Percentiles rank a stretch among this genome's conserved stretches.
Evolutionary conservation across 2,113 vertebrate genomes (phyloP).

Genomic region (Pithys albifrons): DNA sequence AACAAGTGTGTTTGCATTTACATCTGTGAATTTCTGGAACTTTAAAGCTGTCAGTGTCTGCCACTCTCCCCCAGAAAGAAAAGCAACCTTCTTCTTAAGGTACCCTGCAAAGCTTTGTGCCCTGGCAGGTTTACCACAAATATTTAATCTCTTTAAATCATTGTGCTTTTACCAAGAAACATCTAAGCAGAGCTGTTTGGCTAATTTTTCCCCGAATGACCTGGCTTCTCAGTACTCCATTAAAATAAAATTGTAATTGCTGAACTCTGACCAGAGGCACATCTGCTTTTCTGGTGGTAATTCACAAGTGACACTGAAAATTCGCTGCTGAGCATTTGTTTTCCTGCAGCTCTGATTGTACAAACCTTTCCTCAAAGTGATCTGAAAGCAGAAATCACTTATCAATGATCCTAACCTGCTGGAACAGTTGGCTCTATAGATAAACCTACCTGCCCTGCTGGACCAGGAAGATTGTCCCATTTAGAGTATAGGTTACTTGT

Average conservation of each 20-base stretch:
- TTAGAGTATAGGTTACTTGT: neutral
- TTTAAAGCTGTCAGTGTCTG: neutral
- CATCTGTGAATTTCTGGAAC: neutral
- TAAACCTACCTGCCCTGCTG: neutral
- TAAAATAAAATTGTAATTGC: neutral
- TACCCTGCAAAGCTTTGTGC: neutral
- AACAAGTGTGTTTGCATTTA: rapidly evolving
- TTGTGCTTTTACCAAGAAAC: neutral
- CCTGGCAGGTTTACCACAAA: neutral
- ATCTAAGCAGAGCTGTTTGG: neutral
- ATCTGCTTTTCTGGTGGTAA: neutral
- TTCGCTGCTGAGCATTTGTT: neutral
- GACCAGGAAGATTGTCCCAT: neutral
- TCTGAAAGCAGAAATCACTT: neutral
- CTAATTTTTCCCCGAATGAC: neutral
- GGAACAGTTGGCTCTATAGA: neutral
- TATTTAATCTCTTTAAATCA: neutral
- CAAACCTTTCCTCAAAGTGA: neutral
- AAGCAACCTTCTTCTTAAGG: neutral
- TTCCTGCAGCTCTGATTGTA: neutral
- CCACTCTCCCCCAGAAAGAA: neutral
- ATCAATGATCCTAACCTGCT: neutral
- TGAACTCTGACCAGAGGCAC: neutral
- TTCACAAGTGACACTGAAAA: neutral
- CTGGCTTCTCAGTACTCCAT: neutral